These are phyloP conservation scores for Loriculus beryllinus DNA, from an alignment of 2,797 vertebrate species.

Conservation along the genomic window DNA sequence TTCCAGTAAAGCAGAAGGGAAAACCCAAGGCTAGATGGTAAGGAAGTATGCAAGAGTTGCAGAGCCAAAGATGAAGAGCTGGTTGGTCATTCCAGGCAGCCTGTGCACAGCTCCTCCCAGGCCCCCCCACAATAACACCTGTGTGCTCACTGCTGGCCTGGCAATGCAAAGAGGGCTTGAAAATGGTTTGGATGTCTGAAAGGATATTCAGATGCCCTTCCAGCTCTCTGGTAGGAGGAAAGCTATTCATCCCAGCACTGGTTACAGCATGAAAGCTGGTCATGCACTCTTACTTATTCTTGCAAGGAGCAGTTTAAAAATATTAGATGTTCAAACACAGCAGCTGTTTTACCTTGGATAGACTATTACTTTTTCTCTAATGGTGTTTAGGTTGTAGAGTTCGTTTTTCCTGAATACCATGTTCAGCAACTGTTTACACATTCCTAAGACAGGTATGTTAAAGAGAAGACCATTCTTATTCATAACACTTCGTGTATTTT, in stretches of 20 bases:
- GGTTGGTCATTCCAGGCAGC: not conserved
- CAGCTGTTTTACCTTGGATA: not conserved
- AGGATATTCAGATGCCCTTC: not conserved
- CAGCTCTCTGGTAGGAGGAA: not conserved
- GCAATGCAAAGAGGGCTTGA: not conserved
- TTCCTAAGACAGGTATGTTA: not conserved
- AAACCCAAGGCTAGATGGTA: not conserved
- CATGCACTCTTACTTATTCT: fast-evolving
- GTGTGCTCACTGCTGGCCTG: not conserved
- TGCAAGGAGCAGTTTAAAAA: not conserved
- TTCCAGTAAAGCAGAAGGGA: constrained; percentile 18
- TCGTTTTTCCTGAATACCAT: not conserved
- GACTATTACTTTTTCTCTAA: not conserved
- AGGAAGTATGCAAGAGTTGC: fast-evolving
- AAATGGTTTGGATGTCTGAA: not conserved
- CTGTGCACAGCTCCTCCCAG: not conserved
- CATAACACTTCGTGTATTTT: not conserved
- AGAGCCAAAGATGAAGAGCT: not conserved
- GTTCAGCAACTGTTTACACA: not conserved
- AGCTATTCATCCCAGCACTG: not conserved
- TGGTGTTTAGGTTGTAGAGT: not conserved
- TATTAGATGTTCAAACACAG: not conserved
- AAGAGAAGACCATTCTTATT: not conserved
- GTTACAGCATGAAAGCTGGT: not conserved
- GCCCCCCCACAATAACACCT: not conserved